A percentile compares a stretch with the other conserved stretches of the same genome.
Conservation (phyloP, 2,888 invertebrate genomes). For the Drosophila silvestris region DNA sequence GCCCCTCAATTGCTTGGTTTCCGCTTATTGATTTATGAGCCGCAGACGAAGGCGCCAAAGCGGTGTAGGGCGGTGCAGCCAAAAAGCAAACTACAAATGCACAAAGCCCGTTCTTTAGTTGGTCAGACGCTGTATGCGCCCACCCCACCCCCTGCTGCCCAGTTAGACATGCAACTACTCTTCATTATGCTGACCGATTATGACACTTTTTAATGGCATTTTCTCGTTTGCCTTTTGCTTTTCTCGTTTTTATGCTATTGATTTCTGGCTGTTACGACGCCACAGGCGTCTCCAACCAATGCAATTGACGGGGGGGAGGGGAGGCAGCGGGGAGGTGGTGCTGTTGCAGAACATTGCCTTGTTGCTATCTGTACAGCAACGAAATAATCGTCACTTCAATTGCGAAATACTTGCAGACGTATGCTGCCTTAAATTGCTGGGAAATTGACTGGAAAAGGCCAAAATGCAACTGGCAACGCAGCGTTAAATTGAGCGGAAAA, state of each 20-base stretch:
- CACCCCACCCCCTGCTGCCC: neutral
- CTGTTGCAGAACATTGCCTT: neutral
- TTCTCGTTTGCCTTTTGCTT: slow-evolving; percentile 67
- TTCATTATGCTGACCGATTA: slow-evolving; percentile 78
- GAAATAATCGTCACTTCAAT: slow-evolving; percentile 21
- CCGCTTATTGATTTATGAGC: slow-evolving; percentile 75
- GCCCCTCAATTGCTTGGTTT: slow-evolving; percentile 50
- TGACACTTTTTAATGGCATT: slow-evolving; percentile 79
- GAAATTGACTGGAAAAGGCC: slow-evolving; percentile 61
- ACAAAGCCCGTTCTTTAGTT: slow-evolving; percentile 17
- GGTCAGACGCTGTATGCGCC: neutral
- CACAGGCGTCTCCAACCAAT: slow-evolving; percentile 4
- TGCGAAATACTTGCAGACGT: slow-evolving; percentile 47
- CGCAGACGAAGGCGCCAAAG: slow-evolving; percentile 8
- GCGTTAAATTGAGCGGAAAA: slow-evolving; percentile 9
- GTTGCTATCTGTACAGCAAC: slow-evolving; percentile 4
- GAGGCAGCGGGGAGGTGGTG: neutral
- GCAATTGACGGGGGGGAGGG: neutral
- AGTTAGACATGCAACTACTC: slow-evolving; percentile 23
- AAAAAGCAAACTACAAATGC: slow-evolving; percentile 52
- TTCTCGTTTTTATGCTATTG: slow-evolving; percentile 72
- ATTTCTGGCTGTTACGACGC: slow-evolving; percentile 62
- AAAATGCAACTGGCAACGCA: slow-evolving; percentile 16
- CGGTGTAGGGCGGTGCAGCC: slow-evolving; percentile 7
- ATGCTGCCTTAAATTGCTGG: slow-evolving; percentile 38